A percentile compares a stretch with the other conserved stretches of the same genome.
Conservation (phyloP, 1,140 invertebrate genomes). For the Tetragonula clypearis region DNA sequence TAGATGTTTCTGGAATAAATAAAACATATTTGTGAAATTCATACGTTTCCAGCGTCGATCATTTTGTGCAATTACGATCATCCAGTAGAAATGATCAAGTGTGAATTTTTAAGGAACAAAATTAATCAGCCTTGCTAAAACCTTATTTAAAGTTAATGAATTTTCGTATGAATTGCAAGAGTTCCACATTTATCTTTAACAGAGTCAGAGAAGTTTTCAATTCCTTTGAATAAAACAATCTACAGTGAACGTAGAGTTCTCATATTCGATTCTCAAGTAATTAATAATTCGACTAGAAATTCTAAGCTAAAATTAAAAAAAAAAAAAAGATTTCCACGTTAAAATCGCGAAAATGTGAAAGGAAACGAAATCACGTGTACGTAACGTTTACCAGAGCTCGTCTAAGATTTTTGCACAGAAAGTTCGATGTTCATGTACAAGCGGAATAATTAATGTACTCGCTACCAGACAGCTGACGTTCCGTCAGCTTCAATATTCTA, state of each 20-base stretch:
- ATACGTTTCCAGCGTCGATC: neutral
- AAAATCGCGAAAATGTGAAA: neutral
- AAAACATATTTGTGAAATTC: neutral
- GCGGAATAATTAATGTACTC: constrained; percentile 22
- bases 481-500: neutral
- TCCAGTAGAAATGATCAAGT: too few species aligned
- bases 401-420: constrained; percentile 9
- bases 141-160: too few species aligned
- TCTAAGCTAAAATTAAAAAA: neutral
- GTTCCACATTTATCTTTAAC: too few species aligned
- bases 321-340: neutral
- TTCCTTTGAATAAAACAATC: too few species aligned
- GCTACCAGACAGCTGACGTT: neutral
- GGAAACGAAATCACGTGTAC: neutral
- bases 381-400: too few species aligned
- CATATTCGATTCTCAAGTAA: neutral
- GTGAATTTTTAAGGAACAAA: too few species aligned
- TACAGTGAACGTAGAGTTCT: neutral
- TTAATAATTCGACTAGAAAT: neutral
- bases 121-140: too few species aligned
- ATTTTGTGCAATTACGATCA: too few species aligned
- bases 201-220: too few species aligned
- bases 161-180: too few species aligned
- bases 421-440: constrained; percentile 13
- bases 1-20: neutral